These are phyloP conservation scores for Magallana gigas DNA, from an alignment of 1,140 invertebrate genomes.

Conservation along the genomic window DNA sequence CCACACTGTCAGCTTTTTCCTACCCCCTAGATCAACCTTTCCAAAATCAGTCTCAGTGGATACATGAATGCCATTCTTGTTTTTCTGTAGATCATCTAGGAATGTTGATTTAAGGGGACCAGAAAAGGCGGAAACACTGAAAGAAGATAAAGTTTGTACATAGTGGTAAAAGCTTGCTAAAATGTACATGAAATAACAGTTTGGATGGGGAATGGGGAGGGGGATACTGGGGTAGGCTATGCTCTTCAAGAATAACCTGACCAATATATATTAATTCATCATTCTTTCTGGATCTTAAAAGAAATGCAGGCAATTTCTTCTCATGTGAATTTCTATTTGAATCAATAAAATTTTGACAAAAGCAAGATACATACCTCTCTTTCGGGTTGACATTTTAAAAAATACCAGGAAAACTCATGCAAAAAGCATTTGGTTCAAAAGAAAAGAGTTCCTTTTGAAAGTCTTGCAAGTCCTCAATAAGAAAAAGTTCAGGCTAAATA, in stretches of 20 bases:
- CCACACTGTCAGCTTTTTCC: conserved; percentile 56
- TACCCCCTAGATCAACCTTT: conserved; percentile 46
- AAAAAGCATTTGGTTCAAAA: no score
- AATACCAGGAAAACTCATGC: no score
- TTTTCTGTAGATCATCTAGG: conserved; percentile 54
- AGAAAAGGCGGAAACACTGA: background rate
- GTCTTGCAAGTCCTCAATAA: no score
- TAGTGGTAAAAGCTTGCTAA: no score
- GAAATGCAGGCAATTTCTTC: background rate
- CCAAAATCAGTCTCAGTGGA: conserved; percentile 55
- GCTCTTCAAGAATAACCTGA: background rate
- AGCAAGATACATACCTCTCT: no score
- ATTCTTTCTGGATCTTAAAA: background rate
- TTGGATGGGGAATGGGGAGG: no score
- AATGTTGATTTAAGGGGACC: conserved; percentile 47
- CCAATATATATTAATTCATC: background rate
- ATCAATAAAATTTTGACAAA: background rate
- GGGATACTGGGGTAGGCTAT: no score
- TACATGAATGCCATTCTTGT: conserved; percentile 62
- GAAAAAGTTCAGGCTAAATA: no score
- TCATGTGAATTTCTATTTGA: background rate
- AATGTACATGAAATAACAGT: no score
- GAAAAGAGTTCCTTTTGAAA: no score
- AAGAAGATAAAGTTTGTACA: background rate
- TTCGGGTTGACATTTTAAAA: no score